Evolutionary conservation across 2,797 vertebrate species (phyloP).

Genomic region (Gadopsis bispinosus): DNA sequence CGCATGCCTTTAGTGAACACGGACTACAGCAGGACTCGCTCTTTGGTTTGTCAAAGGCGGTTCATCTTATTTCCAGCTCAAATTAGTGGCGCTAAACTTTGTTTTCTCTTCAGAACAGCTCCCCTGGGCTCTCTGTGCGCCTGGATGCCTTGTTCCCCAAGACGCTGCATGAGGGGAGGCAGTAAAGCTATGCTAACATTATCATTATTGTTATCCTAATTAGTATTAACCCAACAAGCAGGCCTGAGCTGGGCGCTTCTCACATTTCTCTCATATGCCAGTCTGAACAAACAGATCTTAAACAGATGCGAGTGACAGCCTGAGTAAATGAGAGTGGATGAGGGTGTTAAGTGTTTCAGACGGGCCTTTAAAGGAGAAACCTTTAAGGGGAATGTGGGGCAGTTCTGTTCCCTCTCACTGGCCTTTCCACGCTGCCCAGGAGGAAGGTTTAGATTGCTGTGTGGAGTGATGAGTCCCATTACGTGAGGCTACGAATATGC

Average conservation of each 20-base stretch:
- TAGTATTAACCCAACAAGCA: constrained; percentile 31
- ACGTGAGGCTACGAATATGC: constrained; percentile 28
- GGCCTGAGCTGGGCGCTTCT: constrained; percentile 16
- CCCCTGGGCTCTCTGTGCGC: constrained; percentile 59
- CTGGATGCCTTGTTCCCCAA: constrained; percentile 53
- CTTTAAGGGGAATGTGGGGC: constrained; percentile 50
- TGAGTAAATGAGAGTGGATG: constrained; percentile 28
- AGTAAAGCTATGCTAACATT: constrained; percentile 50
- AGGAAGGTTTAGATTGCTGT: constrained; percentile 62
- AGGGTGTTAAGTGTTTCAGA: constrained; percentile 54
- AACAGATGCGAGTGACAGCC: constrained; percentile 47
- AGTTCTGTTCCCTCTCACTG: constrained; percentile 53
- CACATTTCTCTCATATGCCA: constrained; percentile 35
- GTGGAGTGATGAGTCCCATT: constrained; percentile 69
- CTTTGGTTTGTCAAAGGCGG: constrained; percentile 47
- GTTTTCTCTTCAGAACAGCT: constrained; percentile 69
- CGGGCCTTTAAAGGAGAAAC: constrained; percentile 24
- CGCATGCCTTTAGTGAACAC: constrained; percentile 42
- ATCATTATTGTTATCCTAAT: constrained; percentile 44
- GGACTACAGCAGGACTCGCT: constrained; percentile 22
- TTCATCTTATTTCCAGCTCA: constrained; percentile 64
- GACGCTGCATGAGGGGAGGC: constrained; percentile 43
- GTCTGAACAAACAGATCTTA: constrained; percentile 39
- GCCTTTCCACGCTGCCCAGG: constrained; percentile 57
- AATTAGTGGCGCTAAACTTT: constrained; percentile 66